These are phyloP conservation scores for Oostethus manadensis DNA, from an alignment of 2,113 vertebrate genomes.

Conservation along the genomic window DNA sequence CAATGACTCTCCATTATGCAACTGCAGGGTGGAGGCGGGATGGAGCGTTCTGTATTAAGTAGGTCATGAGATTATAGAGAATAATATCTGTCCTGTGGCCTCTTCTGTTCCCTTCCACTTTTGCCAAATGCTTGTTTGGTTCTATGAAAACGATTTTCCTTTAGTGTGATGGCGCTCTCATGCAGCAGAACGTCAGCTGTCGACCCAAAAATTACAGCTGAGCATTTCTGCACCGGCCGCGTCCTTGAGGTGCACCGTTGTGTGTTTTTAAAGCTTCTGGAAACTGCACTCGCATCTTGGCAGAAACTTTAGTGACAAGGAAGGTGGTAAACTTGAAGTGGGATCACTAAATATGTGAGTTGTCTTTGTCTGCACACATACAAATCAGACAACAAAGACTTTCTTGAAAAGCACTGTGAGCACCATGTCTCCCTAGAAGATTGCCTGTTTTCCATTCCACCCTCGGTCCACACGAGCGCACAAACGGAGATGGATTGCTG, in stretches of 20 bases:
- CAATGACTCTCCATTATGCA: neutral
- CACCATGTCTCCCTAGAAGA: slow-evolving; percentile 17
- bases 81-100: slow-evolving; percentile 5
- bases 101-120: neutral
- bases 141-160: neutral
- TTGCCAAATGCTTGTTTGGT: neutral
- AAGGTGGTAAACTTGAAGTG: slow-evolving; percentile 27
- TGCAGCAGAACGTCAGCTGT: neutral
- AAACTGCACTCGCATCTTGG: neutral
- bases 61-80: slow-evolving; percentile 5
- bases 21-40: neutral
- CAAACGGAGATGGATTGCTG: slow-evolving; percentile 50
- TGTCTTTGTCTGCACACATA: slow-evolving; percentile 11
- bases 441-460: slow-evolving; percentile 36
- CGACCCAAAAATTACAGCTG: too few species aligned
- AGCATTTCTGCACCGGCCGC: too few species aligned
- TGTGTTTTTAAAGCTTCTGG: neutral
- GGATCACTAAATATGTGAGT: slow-evolving; percentile 30
- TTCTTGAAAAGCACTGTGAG: slow-evolving; percentile 39
- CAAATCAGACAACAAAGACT: slow-evolving; percentile 25
- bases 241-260: too few species aligned
- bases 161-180: neutral
- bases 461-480: slow-evolving; percentile 25
- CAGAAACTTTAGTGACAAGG: slow-evolving; percentile 14
- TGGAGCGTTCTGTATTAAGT: slow-evolving; percentile 2